Conservation (phyloP, 2,888 invertebrate species). For the Trissoscelio sp. region DNA sequence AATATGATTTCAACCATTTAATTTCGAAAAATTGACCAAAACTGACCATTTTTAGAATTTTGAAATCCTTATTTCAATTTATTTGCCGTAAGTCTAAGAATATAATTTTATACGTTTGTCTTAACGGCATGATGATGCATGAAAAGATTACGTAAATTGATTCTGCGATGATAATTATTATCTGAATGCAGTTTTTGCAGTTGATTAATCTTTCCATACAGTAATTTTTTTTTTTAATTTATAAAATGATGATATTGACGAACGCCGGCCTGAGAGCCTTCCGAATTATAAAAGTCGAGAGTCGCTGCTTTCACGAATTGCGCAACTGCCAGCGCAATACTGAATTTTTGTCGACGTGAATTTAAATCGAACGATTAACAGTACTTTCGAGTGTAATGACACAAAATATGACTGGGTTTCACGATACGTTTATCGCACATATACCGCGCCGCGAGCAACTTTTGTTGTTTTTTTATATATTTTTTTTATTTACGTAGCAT, state of each 20-base stretch:
- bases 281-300: constrained; percentile 71
- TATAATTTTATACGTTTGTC: constrained; percentile 37
- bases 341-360: constrained; percentile 71
- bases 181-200: constrained; percentile 20
- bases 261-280: constrained; percentile 5
- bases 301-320: constrained; percentile 75
- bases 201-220: constrained; percentile 22
- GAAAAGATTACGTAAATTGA: constrained; percentile 24
- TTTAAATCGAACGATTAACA: constrained; percentile 71
- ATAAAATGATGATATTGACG: constrained; percentile 17
- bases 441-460: neutral
- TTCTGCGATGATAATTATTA: constrained; percentile 24
- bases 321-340: constrained; percentile 70
- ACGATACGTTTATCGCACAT: constrained; percentile 34
- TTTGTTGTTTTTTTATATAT: neutral
- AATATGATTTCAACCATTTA: too few relatives aligned
- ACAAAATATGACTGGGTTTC: constrained; percentile 43
- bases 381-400: constrained; percentile 68
- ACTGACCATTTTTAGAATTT: too few relatives aligned
- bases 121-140: constrained; percentile 36
- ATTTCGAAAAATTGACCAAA: too few relatives aligned
- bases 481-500: neutral
- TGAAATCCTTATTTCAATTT: neutral
- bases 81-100: constrained; percentile 2
- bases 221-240: constrained; percentile 25